These are phyloP conservation scores for Drosophila bunnanda DNA, from an alignment of 2,888 invertebrate genomes.

Conservation along the genomic window DNA sequence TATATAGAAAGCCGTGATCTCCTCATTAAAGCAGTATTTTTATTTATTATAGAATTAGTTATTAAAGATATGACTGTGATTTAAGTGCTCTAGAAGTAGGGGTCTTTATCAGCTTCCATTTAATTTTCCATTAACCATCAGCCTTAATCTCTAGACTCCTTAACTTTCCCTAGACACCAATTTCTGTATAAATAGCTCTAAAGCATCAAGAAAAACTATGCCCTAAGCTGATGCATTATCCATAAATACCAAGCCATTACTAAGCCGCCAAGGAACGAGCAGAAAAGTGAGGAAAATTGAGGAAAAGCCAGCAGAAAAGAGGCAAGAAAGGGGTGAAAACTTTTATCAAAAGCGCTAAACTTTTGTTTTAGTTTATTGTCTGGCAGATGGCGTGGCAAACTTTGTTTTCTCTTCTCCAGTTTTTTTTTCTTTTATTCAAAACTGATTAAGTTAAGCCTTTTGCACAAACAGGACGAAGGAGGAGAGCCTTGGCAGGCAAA, in stretches of 20 bases:
- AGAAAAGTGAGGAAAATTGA: background rate
- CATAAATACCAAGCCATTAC: constrained; percentile 13
- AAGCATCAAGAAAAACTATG: background rate
- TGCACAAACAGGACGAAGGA: background rate
- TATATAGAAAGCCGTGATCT: too few relatives aligned
- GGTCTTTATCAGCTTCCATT: background rate
- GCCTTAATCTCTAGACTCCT: background rate
- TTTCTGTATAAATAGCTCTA: background rate
- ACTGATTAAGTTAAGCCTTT: constrained; percentile 67
- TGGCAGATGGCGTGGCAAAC: constrained; percentile 58
- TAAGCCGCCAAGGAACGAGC: constrained; percentile 1
- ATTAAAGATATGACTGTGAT: too few relatives aligned
- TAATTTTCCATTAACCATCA: background rate
- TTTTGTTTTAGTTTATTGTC: constrained; percentile 78
- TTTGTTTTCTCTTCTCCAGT: constrained; percentile 6
- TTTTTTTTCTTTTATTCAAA: constrained; percentile 18
- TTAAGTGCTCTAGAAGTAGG: too few relatives aligned
- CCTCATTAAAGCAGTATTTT: too few relatives aligned
- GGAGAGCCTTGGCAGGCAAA: constrained; percentile 23
- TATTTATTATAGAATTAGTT: too few relatives aligned
- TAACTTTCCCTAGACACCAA: background rate
- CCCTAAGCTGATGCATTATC: constrained; percentile 13
- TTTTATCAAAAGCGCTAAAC: constrained; percentile 66
- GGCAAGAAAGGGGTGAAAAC: constrained; percentile 28
- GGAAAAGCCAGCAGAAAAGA: background rate